Percentiles rank a stretch among this genome's conserved stretches.
These are phyloP conservation scores for Lasioglossum vierecki DNA, from an alignment of 2,888 invertebrate species.

Conservation along the genomic window DNA sequence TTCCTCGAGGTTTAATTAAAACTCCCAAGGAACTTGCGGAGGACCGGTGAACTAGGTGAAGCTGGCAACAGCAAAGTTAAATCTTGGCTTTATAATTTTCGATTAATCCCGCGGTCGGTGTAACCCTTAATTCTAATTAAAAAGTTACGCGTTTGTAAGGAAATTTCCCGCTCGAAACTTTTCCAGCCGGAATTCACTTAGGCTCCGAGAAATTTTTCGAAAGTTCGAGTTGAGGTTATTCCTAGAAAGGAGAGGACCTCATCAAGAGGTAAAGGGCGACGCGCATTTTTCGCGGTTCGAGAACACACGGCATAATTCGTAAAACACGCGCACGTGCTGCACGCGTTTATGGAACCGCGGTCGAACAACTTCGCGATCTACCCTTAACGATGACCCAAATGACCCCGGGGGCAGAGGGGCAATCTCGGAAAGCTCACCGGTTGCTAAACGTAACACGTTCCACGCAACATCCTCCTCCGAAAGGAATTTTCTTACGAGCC, in stretches of 20 bases:
- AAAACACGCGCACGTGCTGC: constrained; percentile 10
- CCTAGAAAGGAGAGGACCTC: neutral
- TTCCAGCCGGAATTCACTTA: neutral
- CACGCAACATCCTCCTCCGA: constrained; percentile 38
- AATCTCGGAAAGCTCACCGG: constrained; percentile 49
- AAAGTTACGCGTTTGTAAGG: neutral
- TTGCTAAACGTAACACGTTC: constrained; percentile 57
- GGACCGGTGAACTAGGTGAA: neutral
- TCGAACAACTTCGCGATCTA: constrained; percentile 23
- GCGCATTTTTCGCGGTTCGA: constrained; percentile 1
- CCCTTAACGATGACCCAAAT: constrained; percentile 53
- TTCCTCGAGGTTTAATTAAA: neutral
- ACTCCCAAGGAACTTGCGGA: neutral
- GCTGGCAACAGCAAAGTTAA: neutral
- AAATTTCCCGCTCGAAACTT: neutral
- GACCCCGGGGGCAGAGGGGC: constrained; percentile 21
- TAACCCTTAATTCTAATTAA: neutral
- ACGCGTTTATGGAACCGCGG: constrained; percentile 43
- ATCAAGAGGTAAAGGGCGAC: neutral
- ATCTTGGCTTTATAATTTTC: neutral
- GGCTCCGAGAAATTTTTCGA: neutral
- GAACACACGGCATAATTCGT: neutral
- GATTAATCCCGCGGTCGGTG: neutral
- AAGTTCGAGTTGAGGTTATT: neutral
- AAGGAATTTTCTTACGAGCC: constrained; percentile 37